phyloP scores from a whole-genome alignment of 2,797 vertebrate genomes.

The Eupleurogrammus muticus region DNA sequence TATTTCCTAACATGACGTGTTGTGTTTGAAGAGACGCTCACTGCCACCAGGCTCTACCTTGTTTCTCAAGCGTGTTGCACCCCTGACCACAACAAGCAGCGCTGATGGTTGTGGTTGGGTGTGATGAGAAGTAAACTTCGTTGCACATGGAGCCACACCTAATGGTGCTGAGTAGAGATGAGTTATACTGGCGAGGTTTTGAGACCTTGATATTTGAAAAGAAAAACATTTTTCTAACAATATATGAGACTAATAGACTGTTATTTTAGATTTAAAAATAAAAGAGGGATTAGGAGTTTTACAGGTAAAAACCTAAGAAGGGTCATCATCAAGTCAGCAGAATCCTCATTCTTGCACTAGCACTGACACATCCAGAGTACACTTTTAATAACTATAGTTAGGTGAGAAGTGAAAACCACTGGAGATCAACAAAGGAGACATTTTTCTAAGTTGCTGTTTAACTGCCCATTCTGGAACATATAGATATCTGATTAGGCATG shows the following conservation, averaged over 20 bases:
- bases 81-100: neutral
- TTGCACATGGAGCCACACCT: too few relatives aligned
- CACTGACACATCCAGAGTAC: neutral
- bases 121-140: too few relatives aligned
- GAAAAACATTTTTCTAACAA: too few relatives aligned
- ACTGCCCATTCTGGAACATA: neutral
- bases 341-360: neutral
- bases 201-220: neutral
- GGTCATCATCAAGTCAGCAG: too few relatives aligned
- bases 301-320: neutral
- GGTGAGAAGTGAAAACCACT: neutral
- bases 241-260: too few relatives aligned
- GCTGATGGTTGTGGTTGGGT: too few relatives aligned
- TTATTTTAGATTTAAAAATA: too few relatives aligned
- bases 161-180: neutral
- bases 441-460: neutral
- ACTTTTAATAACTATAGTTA: neutral
- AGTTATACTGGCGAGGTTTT: neutral
- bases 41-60: too few relatives aligned
- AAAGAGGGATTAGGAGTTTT: neutral
- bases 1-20: neutral
- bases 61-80: neutral
- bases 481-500: too few relatives aligned
- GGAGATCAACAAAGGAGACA: constrained; percentile 1
- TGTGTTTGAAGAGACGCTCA: too few relatives aligned